Evolutionary conservation across 2,797 vertebrate genomes (phyloP).

Genomic region (Syngnathus acus): DNA sequence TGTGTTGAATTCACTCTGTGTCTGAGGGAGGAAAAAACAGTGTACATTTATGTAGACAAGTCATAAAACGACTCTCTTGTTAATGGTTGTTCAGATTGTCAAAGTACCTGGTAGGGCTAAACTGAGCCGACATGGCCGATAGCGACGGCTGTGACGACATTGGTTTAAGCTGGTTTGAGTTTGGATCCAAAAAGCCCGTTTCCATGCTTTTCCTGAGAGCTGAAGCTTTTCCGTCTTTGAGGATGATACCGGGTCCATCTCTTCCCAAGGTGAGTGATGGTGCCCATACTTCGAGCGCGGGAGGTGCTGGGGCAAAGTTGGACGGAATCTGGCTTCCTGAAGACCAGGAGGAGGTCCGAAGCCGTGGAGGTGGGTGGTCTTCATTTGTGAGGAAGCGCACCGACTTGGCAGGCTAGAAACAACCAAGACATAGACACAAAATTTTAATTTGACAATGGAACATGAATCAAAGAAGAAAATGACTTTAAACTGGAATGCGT

Average conservation of each 20-base stretch:
- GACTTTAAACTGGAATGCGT: not conserved
- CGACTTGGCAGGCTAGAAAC: slow-evolving; percentile 81
- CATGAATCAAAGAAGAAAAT: not conserved
- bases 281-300: slow-evolving; percentile 70
- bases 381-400: slow-evolving; percentile 87
- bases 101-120: slow-evolving; percentile 77
- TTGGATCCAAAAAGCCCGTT: slow-evolving; percentile 49
- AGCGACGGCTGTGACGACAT: slow-evolving; percentile 36
- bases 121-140: slow-evolving; percentile 53
- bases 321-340: slow-evolving; percentile 56
- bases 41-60: not conserved
- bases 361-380: slow-evolving; percentile 72
- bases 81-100: not conserved
- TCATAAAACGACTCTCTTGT: not conserved
- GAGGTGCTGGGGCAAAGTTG: slow-evolving; percentile 40
- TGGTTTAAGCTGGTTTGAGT: slow-evolving; percentile 50
- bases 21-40: slow-evolving; percentile 39
- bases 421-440: not conserved
- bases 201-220: slow-evolving; percentile 65
- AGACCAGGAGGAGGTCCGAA: slow-evolving; percentile 67
- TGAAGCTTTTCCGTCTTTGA: slow-evolving; percentile 74
- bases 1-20: slow-evolving; percentile 63
- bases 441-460: not conserved
- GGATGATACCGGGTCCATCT: slow-evolving; percentile 75
- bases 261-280: slow-evolving; percentile 65